Base-by-base conservation (phyloP, 2,888 invertebrate genomes). In the Nomada goodeniana region DNA sequence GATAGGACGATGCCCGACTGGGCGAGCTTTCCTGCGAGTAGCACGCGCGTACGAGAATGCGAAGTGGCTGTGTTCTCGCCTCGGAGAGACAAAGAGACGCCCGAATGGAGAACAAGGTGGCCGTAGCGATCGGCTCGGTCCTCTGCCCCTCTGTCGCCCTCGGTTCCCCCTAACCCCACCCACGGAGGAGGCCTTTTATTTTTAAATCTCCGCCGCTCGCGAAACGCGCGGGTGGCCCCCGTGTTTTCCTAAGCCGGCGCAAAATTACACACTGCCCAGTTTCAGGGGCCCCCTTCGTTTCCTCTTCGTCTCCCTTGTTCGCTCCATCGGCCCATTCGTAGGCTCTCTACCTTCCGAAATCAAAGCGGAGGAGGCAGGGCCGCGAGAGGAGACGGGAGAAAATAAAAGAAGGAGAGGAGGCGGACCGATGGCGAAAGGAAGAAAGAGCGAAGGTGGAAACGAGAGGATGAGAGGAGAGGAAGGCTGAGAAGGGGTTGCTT, bases 161-260 rank as follows among this genome's bases (percentile, higher is more conserved):
- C 47, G 5, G 4, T 23, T 42, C 7, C 52, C 42, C 42, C 44
- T n/a, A 9, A 47, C 26, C 74, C 76, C 68, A 44, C 47, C 69
- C 57, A 70, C 67, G 71, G 67, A 80, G 76, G 75, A 80, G 85
- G 88, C 86, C 89, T 89, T 92, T 92, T 92, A 93, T 93, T 93
- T 93, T 92, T 91, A 91, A 93, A 93, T 92, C 88, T 83, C 68
- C 67, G 90, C 89, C 90, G 91, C 91, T 92, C 91, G 91, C 91
- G 91, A 91, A 93, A 91, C 91, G 91, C 92, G 93, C 93, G 93
- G 93, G 93, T 93, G 93, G 93, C 93, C 93, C 90, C 85, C 92
- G 93, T 93, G 93, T 93, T 93, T 93, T 93, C 93, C 93, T 93
- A 93, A 93, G 93, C 92, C 93, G 92, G 93, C 93, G 93, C 93